Conservation (phyloP, 1,140 invertebrate genomes). For the Trachymyrmex septentrionalis region DNA sequence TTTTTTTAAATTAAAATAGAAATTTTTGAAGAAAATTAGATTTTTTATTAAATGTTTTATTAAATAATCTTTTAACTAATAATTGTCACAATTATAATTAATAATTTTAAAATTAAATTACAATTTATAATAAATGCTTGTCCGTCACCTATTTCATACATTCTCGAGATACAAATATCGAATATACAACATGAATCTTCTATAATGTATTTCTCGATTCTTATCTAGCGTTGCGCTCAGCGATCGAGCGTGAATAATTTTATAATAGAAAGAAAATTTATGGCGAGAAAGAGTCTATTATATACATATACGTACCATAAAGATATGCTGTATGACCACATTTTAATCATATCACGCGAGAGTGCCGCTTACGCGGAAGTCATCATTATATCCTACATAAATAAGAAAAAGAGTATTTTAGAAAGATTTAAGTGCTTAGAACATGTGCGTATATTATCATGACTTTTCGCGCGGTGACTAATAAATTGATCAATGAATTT, state of each 20-base stretch:
- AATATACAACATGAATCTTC: slow-evolving; percentile 43
- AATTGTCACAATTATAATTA: not conserved
- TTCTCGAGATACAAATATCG: slow-evolving; percentile 9
- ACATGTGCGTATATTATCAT: slow-evolving; percentile 38
- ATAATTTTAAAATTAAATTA: not conserved
- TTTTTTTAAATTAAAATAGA: not conserved
- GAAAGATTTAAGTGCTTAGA: slow-evolving; percentile 48
- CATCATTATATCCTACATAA: slow-evolving; percentile 63
- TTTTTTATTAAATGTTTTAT: not conserved
- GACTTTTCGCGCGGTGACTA: slow-evolving; percentile 27
- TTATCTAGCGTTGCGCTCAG: slow-evolving; percentile 64
- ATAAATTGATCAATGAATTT: slow-evolving; percentile 39
- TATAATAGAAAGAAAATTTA: slow-evolving; percentile 80
- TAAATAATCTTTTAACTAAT: slow-evolving; percentile 1
- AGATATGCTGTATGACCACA: slow-evolving; percentile 69
- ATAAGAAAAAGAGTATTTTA: slow-evolving; percentile 47
- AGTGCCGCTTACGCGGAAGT: slow-evolving; percentile 46
- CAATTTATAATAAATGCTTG: slow-evolving; percentile 20
- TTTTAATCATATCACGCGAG: slow-evolving; percentile 77
- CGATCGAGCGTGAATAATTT: slow-evolving; percentile 82
- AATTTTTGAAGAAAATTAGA: not conserved
- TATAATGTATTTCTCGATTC: slow-evolving; percentile 48
- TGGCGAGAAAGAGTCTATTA: slow-evolving; percentile 71
- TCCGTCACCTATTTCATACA: slow-evolving; percentile 19
- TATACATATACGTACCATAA: slow-evolving; percentile 51